Evolutionary conservation across 2,797 vertebrate genomes (phyloP).

Genomic region (Amblyopsis hoosieri): DNA sequence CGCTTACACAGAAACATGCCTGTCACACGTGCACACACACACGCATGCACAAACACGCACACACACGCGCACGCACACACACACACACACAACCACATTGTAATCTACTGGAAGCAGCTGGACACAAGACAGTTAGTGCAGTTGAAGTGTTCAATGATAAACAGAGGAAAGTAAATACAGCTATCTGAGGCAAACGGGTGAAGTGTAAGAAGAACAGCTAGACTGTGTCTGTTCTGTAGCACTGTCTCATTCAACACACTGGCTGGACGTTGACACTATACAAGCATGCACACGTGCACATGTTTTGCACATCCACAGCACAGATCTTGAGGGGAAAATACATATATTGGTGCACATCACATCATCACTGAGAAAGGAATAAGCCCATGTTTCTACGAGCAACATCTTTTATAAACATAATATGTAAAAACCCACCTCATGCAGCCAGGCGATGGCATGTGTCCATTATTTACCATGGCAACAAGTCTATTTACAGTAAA

Average conservation of each 20-base stretch:
- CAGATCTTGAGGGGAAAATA: constrained; percentile 3
- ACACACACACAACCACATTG: constrained; percentile 23
- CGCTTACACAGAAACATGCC: neutral
- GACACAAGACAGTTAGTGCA: constrained; percentile 39
- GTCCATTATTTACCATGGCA: constrained; percentile 54
- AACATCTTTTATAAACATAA: too few relatives aligned
- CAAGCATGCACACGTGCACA: constrained; percentile 7
- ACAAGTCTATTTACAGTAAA: constrained; percentile 62
- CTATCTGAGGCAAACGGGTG: constrained; percentile 40
- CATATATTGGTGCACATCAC: constrained; percentile 1
- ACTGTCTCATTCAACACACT: neutral
- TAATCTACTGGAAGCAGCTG: constrained; percentile 67
- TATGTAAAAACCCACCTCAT: constrained; percentile 22
- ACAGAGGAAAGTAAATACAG: constrained; percentile 60
- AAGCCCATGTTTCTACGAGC: neutral
- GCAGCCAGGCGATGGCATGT: constrained; percentile 16
- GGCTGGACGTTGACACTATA: neutral
- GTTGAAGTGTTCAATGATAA: constrained; percentile 64
- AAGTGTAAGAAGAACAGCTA: constrained; percentile 32
- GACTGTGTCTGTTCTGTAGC: constrained; percentile 33
- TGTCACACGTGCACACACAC: neutral
- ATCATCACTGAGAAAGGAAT: neutral
- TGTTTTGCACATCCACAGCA: neutral
- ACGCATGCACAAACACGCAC: constrained; percentile 12
- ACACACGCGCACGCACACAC: constrained; percentile 14